Percentiles rank a stretch among this genome's conserved stretches.
Evolutionary conservation across 2,888 invertebrate genomes (phyloP).

Genomic region (Sminthurinus aureus): DNA sequence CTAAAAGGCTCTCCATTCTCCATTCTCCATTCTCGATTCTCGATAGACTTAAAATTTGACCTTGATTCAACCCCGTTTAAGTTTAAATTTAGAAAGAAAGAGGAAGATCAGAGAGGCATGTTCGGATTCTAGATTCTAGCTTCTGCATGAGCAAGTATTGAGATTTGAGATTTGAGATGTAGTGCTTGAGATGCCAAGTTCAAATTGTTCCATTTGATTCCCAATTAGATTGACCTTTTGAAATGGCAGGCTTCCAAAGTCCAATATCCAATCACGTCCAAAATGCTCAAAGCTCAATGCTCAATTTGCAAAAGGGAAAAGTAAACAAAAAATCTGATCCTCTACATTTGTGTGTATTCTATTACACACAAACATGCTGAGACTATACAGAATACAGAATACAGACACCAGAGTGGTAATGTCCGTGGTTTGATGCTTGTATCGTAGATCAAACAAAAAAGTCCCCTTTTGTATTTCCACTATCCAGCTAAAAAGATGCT

Average conservation of each 20-base stretch:
- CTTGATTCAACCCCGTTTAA: no score
- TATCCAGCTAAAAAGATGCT: neutral
- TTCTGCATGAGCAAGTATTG: no score
- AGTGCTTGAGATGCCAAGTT: no score
- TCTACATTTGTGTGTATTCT: neutral
- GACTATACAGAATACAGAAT: neutral
- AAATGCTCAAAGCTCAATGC: no score
- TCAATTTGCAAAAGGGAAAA: conserved; percentile 10
- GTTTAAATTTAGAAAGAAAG: no score
- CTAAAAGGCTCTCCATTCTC: no score
- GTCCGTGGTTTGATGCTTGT: neutral
- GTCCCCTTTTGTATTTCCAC: neutral
- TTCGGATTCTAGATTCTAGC: no score
- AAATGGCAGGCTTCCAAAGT: conserved; percentile 18
- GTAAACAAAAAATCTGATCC: conserved; percentile 15
- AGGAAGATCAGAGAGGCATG: no score
- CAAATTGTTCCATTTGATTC: neutral
- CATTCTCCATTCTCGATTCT: no score
- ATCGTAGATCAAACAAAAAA: neutral
- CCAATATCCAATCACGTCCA: no score
- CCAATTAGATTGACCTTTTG: conserved; percentile 20
- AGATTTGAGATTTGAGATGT: no score
- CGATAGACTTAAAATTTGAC: no score
- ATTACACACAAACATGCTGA: neutral
- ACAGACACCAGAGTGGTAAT: neutral